Evolutionary conservation across 1,140 invertebrate genomes (phyloP), one percentile per base, ranked within the genome.

Genomic region (Drosophila bifasciata): DNA sequence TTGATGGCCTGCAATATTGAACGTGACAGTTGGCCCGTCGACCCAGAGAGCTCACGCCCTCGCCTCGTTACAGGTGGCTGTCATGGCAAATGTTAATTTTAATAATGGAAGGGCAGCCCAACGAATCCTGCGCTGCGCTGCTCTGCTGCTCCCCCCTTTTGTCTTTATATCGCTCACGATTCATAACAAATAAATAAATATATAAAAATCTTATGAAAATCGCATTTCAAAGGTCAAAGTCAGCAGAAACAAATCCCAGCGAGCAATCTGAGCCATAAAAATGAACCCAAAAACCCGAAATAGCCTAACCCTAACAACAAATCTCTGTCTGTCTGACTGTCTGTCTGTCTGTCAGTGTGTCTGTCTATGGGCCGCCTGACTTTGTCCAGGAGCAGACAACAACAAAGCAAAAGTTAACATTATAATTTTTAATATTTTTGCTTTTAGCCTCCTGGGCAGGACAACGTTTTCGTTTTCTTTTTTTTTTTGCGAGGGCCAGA

Each of bases 391-490:
- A 83, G 76, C 78, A 88, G 88, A 78, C 32, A 36, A 36, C 11
- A 36, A 13, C 11, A 36, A 13, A 88, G 77, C 78, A 86, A 86
- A 88, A 88, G 79, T 83, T 88, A 86, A 86, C 83, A 86, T 86
- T 81, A 88, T 86, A 88, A 86, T 88, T 86, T 86, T 86, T 88
- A 83, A 88, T 88, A 88, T 88, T 86, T 86, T 83, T 78, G 78
- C 81, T 81, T 81, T 62, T 53, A 79, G 80, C 68, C 63, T 76
- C 48, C 60, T 71, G 71, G 59, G 79, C 43, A 61, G 45, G 32
- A 49, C 55, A 32, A 40, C 44, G 43, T 76, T 48, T 49, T 61
- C n/a, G 23, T 64, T 45, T 36, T 51, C 9, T 46, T 66, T 7
- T 25, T 25, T 50, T 28, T 17, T 39, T 52, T 32, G 39, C 41